phyloP scores from a whole-genome alignment of 1,140 invertebrate genomes.

The Solenopsis invicta region DNA sequence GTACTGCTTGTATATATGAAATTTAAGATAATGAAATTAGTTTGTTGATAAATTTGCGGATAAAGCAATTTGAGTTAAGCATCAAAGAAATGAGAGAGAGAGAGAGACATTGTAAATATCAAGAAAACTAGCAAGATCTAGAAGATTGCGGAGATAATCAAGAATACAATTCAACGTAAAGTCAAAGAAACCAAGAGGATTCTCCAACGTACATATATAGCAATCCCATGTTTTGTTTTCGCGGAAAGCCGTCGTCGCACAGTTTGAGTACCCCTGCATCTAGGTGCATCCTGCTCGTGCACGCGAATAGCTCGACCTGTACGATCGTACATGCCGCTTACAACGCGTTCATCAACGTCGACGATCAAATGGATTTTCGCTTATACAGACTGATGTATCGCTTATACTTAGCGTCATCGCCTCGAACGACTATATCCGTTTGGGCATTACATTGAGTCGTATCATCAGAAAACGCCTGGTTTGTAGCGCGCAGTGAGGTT shows the following conservation, averaged over 20 bases:
- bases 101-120: neutral
- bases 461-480: slow-evolving; percentile 19
- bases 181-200: too few species aligned
- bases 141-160: neutral
- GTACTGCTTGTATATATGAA: neutral
- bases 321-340: slow-evolving; percentile 43
- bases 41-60: neutral
- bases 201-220: too few species aligned
- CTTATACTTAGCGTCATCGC: slow-evolving; percentile 56
- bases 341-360: slow-evolving; percentile 61
- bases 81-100: neutral
- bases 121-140: neutral
- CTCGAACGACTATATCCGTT: slow-evolving; percentile 57
- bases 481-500: neutral
- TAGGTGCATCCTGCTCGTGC: slow-evolving; percentile 28
- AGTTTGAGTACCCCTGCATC: slow-evolving; percentile 57
- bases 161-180: neutral
- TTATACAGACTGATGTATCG: slow-evolving; percentile 53
- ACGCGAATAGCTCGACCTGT: slow-evolving; percentile 24
- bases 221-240: neutral
- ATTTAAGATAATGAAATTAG: neutral
- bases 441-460: slow-evolving; percentile 20
- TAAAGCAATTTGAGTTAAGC: neutral
- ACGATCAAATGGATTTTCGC: slow-evolving; percentile 61
- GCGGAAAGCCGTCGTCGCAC: neutral